Conservation (phyloP, 2,113 vertebrate genomes). For the chimpanzee (Pan troglodytes) region DNA sequence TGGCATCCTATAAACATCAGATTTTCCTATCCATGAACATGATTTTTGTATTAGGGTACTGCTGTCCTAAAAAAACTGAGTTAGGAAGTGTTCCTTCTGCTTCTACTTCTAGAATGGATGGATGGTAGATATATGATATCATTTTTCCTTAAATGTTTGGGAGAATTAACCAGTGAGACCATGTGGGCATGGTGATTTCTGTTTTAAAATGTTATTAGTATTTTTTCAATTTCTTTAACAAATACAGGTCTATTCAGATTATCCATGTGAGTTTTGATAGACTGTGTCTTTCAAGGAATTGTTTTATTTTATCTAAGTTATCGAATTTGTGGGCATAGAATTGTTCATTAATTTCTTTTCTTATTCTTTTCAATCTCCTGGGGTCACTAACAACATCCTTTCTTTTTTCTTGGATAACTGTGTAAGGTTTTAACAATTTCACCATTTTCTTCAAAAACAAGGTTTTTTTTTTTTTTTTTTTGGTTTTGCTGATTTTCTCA, state of each 20-base stretch:
- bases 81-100: neutral
- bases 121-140: neutral
- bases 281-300: neutral
- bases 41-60: neutral
- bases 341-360: neutral
- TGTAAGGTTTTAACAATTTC: neutral
- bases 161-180: neutral
- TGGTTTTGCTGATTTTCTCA: neutral
- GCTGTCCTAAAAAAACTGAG: neutral
- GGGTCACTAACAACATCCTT: neutral
- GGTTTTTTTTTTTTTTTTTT: neutral
- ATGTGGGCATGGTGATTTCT: neutral
- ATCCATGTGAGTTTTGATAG: neutral
- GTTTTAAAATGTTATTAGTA: neutral
- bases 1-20: neutral
- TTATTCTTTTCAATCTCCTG: neutral
- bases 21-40: neutral
- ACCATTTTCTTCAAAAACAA: neutral
- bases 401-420: neutral
- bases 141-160: neutral
- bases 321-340: too few species aligned
- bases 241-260: neutral
- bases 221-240: neutral
- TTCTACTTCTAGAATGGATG: neutral
- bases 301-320: neutral